A percentile compares a stretch with the other conserved stretches of the same genome.
phyloP scores from a whole-genome alignment of 2,888 invertebrate species.

The Dugesia japonica region DNA sequence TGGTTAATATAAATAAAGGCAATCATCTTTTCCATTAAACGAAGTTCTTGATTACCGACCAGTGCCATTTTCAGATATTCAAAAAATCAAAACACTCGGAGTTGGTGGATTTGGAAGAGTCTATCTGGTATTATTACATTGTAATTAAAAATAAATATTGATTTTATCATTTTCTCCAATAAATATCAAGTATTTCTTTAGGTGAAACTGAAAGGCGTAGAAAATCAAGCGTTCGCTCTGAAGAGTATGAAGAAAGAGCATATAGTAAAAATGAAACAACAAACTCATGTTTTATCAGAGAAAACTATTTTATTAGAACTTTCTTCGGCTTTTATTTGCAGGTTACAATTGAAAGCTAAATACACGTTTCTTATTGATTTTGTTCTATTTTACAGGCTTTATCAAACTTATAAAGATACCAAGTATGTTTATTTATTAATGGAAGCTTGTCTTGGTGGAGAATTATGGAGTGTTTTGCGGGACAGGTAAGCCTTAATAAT shows the following conservation, averaged over 20 bases:
- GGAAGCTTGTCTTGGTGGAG: constrained; percentile 83
- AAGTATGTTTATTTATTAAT: constrained; percentile 83
- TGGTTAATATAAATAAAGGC: too few species aligned
- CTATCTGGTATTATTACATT: not conserved
- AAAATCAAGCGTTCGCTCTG: constrained; percentile 58
- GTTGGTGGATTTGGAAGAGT: not conserved
- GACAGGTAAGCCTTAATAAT: constrained; percentile 55
- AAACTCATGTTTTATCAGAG: constrained; percentile 73
- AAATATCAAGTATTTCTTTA: constrained; percentile 36
- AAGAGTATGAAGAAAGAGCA: constrained; percentile 76
- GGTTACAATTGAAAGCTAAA: constrained; percentile 49
- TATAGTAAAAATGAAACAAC: constrained; percentile 70
- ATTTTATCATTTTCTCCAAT: too few species aligned
- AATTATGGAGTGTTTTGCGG: constrained; percentile 80
- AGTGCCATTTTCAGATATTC: not conserved
- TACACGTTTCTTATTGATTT: constrained; percentile 36
- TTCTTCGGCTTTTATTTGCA: constrained; percentile 61
- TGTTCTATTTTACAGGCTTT: constrained; percentile 54
- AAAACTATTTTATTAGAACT: constrained; percentile 65
- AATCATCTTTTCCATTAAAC: too few species aligned
- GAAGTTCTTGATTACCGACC: not conserved
- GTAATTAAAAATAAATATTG: not conserved
- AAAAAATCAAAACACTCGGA: not conserved
- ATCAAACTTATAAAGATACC: constrained; percentile 71
- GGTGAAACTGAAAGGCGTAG: constrained; percentile 49